phyloP scores from a whole-genome alignment of 92 coral and sea anemone species.

The Metridium senile region DNA sequence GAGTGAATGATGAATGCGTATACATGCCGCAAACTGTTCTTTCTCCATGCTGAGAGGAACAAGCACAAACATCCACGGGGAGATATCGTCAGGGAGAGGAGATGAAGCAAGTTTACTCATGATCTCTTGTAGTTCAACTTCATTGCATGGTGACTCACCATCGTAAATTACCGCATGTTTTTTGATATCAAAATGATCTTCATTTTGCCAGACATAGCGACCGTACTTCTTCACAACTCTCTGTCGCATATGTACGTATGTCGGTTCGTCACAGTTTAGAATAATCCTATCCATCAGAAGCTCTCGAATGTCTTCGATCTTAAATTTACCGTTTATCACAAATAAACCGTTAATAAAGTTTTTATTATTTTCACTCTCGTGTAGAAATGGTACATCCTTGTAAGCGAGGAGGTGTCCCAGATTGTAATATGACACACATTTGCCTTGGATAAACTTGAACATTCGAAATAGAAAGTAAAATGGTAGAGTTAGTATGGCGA shows the following conservation, averaged over 20 bases:
- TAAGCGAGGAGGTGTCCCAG: constrained; percentile 79
- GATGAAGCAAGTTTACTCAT: constrained; percentile 65
- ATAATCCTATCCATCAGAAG: constrained; percentile 78
- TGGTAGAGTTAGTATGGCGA: constrained; percentile 83
- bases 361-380: constrained; percentile 78
- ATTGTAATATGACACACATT: constrained; percentile 66
- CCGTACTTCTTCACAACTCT: constrained; percentile 74
- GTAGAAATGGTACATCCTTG: constrained; percentile 89
- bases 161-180: constrained; percentile 65
- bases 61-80: constrained; percentile 88
- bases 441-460: constrained; percentile 74
- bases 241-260: constrained; percentile 82
- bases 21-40: constrained; percentile 80
- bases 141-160: constrained; percentile 73
- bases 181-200: constrained; percentile 77
- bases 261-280: constrained; percentile 76
- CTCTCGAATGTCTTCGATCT: constrained; percentile 69
- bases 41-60: constrained; percentile 70
- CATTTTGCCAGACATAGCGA: constrained; percentile 85
- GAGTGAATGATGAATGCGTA: constrained; percentile 90
- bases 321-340: constrained; percentile 72
- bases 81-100: constrained; percentile 67
- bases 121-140: constrained; percentile 63
- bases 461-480: constrained; percentile 70
- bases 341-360: constrained; percentile 86